Conservation (phyloP, 1,140 invertebrate genomes). For the Megalonaias nervosa region DNA sequence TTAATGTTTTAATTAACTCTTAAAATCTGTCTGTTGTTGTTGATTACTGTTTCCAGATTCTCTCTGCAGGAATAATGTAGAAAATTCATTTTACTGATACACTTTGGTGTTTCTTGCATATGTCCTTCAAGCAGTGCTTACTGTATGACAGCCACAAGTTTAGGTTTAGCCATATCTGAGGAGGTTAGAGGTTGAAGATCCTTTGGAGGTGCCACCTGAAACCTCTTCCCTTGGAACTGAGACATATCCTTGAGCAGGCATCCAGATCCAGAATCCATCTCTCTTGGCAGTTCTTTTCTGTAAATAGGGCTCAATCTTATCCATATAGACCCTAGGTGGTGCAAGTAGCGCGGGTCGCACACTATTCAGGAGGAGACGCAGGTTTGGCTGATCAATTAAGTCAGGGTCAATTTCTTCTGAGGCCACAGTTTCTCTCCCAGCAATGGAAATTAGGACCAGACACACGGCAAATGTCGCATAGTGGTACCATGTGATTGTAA, state of each 20-base stretch:
- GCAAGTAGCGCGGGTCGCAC: conserved; percentile 39
- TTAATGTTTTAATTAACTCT: too few relatives aligned
- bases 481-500: too few relatives aligned
- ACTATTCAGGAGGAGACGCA: conserved; percentile 28
- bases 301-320: conserved; percentile 40
- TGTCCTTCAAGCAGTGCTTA: too few relatives aligned
- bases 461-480: too few relatives aligned
- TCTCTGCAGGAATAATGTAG: too few relatives aligned
- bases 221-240: conserved; percentile 45
- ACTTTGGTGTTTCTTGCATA: too few relatives aligned
- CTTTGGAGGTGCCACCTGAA: conserved; percentile 16
- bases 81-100: too few relatives aligned
- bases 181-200: conserved; percentile 43
- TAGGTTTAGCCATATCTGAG: conserved; percentile 53
- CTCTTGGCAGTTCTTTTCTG: conserved; percentile 37
- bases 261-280: conserved; percentile 63
- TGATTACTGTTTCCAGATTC: too few relatives aligned
- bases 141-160: neutral
- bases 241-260: conserved; percentile 66
- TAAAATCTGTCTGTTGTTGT: too few relatives aligned
- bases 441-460: too few relatives aligned
- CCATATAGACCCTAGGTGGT: conserved; percentile 47
- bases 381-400: conserved; percentile 8
- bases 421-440: too few relatives aligned
- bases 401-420: too few relatives aligned